phyloP scores from a whole-genome alignment of 2,888 invertebrate genomes.

The Macroteleia sp. region DNA sequence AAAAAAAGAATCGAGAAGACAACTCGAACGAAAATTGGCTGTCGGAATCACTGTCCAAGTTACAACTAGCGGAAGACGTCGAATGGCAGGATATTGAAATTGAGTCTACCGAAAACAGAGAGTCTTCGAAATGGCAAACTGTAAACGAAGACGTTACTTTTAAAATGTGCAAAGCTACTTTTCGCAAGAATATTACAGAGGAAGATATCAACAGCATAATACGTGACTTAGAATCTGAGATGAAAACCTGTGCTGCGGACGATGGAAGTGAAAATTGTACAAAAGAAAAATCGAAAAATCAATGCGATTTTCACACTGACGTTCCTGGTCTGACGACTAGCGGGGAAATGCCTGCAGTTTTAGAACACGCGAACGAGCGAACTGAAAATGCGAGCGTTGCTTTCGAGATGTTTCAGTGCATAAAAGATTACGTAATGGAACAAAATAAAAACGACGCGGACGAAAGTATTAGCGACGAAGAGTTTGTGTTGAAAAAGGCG shows the following conservation, averaged over 20 bases:
- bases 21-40: too few species aligned
- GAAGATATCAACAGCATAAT: slow-evolving; percentile 57
- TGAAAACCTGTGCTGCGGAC: too few species aligned
- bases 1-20: slow-evolving; percentile 38
- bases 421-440: slow-evolving; percentile 12
- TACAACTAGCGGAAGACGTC: slow-evolving; percentile 10
- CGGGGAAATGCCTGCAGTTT: too few species aligned
- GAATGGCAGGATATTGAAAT: slow-evolving; percentile 65
- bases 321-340: too few species aligned
- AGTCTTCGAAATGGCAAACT: slow-evolving; percentile 68
- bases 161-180: slow-evolving; percentile 66
- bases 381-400: too few species aligned
- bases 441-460: neutral
- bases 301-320: too few species aligned
- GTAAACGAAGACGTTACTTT: slow-evolving; percentile 69
- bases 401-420: slow-evolving; percentile 26
- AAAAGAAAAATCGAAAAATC: too few species aligned
- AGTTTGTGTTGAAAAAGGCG: slow-evolving; percentile 61
- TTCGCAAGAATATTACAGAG: slow-evolving; percentile 53
- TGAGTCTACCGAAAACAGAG: slow-evolving; percentile 24
- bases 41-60: neutral
- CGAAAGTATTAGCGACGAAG: slow-evolving; percentile 35
- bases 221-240: slow-evolving; percentile 60
- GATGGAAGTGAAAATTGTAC: too few species aligned
- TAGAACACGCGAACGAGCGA: too few species aligned